phyloP scores from a whole-genome alignment of 2,797 vertebrate genomes.

The Sylvilagus floridanus region DNA sequence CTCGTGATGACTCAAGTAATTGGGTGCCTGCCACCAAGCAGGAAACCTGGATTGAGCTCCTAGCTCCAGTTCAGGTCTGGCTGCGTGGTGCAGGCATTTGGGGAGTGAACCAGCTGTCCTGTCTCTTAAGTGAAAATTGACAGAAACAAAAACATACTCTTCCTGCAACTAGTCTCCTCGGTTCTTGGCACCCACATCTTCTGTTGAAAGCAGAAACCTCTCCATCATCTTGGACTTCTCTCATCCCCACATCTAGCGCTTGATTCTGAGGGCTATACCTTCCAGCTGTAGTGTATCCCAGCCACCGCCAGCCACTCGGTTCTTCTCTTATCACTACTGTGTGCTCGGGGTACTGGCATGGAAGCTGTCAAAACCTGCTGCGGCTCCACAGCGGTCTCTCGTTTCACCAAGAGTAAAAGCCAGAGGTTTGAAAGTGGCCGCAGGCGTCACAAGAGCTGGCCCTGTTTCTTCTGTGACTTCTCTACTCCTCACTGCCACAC shows the following conservation, averaged over 20 bases:
- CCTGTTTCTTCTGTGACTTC: background rate
- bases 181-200: background rate
- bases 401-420: background rate
- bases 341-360: background rate
- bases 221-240: background rate
- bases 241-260: background rate
- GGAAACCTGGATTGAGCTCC: too few relatives aligned
- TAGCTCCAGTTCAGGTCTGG: too few relatives aligned
- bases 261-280: background rate
- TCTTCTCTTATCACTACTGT: background rate
- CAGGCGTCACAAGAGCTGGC: background rate
- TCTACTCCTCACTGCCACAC: background rate
- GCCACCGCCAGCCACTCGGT: too few relatives aligned
- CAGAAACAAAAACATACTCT: background rate
- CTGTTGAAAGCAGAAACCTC: background rate
- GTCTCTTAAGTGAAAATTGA: too few relatives aligned
- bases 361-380: background rate
- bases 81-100: too few relatives aligned
- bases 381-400: background rate
- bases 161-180: background rate
- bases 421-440: background rate
- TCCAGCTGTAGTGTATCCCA: background rate
- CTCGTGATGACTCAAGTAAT: too few relatives aligned
- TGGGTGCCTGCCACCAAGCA: too few relatives aligned
- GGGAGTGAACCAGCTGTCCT: too few relatives aligned